phyloP scores from a whole-genome alignment of 1,140 invertebrate genomes.

The Drosophila murphyi region DNA sequence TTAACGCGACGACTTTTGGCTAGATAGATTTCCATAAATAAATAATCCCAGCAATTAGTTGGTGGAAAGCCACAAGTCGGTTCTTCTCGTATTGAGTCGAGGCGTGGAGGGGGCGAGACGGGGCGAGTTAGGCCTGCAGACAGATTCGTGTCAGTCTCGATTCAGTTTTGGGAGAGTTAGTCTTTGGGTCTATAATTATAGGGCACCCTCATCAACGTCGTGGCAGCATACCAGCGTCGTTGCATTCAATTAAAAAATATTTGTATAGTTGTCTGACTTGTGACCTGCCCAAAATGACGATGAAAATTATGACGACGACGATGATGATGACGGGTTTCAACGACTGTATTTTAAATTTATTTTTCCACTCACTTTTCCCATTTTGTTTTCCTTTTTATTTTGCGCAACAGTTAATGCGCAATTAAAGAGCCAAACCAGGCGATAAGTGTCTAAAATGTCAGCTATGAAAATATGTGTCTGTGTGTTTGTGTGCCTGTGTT shows the following conservation, averaged over 20 bases:
- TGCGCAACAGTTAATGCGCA: conserved; percentile 54
- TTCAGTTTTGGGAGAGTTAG: conserved; percentile 28
- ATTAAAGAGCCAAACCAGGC: conserved; percentile 57
- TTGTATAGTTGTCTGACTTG: conserved; percentile 22
- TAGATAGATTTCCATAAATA: conserved; percentile 70
- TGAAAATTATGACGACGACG: conserved; percentile 4
- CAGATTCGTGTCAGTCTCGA: conserved; percentile 23
- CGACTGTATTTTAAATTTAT: conserved; percentile 9
- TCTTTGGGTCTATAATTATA: conserved; percentile 56
- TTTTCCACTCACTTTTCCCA: conserved; percentile 7
- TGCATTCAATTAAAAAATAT: conserved; percentile 65
- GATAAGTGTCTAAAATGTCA: conserved; percentile 48
- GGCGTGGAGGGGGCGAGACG: background rate
- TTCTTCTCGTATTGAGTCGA: too few relatives aligned
- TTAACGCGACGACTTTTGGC: conserved; percentile 49
- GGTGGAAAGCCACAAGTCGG: conserved; percentile 44
- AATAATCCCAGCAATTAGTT: conserved; percentile 62
- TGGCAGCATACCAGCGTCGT: conserved; percentile 10
- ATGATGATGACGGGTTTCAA: conserved; percentile 40
- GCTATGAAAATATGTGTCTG: conserved; percentile 42
- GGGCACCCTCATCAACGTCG: conserved; percentile 69
- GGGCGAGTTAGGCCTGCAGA: conserved; percentile 2
- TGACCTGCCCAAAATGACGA: conserved; percentile 34
- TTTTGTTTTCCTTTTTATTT: background rate
- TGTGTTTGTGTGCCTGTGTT: conserved; percentile 37